Percentiles rank a stretch among this genome's conserved stretches.
Evolutionary conservation across 1,140 invertebrate species (phyloP).

Genomic region (Proctacanthus coquilletti): DNA sequence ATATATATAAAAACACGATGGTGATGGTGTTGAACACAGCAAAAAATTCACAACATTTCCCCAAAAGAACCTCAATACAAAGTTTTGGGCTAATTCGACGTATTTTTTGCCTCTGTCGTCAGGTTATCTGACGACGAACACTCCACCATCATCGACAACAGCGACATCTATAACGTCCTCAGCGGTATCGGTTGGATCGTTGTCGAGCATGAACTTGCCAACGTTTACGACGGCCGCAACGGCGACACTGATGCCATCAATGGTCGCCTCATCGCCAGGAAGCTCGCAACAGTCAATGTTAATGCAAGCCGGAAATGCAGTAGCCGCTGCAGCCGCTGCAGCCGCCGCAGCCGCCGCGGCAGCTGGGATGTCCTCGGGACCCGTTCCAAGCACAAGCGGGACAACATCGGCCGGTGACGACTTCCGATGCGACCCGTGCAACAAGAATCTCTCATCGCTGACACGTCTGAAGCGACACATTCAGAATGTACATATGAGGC

Average conservation of each 20-base stretch:
- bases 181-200: neutral
- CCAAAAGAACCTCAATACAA: too few relatives aligned
- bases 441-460: slow-evolving; percentile 69
- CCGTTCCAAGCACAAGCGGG: slow-evolving; percentile 26
- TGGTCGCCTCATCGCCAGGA: too few relatives aligned
- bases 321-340: neutral
- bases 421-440: slow-evolving; percentile 75
- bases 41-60: too few relatives aligned
- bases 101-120: slow-evolving; percentile 30
- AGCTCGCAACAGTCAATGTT: too few relatives aligned
- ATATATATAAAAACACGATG: slow-evolving; percentile 6
- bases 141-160: slow-evolving; percentile 16
- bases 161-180: slow-evolving; percentile 11
- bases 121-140: slow-evolving; percentile 30
- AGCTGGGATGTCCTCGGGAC: slow-evolving; percentile 23
- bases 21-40: slow-evolving; percentile 7
- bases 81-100: slow-evolving; percentile 30
- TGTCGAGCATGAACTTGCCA: too few relatives aligned
- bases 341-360: slow-evolving; percentile 17
- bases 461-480: slow-evolving; percentile 71
- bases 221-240: slow-evolving; percentile 23
- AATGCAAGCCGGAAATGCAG: slow-evolving; percentile 3
- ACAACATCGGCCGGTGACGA: slow-evolving; percentile 43
- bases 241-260: slow-evolving; percentile 14
- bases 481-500: slow-evolving; percentile 73